phyloP scores from a whole-genome alignment of 2,113 vertebrate genomes.

The Excalfactoria chinensis region DNA sequence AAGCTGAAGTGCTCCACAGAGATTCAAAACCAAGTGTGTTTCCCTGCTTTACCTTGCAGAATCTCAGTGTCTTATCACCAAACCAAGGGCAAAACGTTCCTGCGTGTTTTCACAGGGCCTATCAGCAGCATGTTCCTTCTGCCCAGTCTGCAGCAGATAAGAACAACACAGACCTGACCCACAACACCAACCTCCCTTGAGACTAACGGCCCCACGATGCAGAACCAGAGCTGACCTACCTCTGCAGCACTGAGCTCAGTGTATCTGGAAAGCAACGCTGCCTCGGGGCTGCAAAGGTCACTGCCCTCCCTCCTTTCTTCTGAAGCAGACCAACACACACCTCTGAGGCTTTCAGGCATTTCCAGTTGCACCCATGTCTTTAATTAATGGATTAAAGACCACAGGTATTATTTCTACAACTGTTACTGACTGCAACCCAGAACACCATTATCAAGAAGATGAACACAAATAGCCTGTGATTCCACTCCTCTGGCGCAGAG shows the following conservation, averaged over 20 bases:
- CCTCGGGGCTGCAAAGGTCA: not conserved
- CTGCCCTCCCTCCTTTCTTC: not conserved
- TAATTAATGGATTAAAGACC: not conserved
- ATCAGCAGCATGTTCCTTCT: not conserved
- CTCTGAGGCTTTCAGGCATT: not conserved
- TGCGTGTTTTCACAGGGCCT: not conserved
- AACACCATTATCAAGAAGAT: not conserved
- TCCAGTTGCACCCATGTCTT: not conserved
- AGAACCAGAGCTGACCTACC: not conserved
- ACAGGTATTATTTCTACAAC: not conserved
- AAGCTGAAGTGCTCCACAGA: not conserved
- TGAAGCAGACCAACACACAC: not conserved
- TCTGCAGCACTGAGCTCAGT: not conserved
- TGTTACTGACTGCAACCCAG: not conserved
- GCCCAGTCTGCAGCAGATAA: not conserved
- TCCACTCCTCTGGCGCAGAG: not conserved
- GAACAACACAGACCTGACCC: not conserved
- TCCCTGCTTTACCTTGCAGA: too few species aligned
- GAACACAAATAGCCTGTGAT: not conserved
- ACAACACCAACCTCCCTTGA: not conserved
- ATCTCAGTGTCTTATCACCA: too few species aligned
- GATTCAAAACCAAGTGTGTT: rapidly evolving
- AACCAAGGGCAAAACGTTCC: not conserved
- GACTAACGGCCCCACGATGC: rapidly evolving
- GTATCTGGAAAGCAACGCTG: not conserved